Evolutionary conservation across 2,888 invertebrate genomes (phyloP).

Genomic region (Pseudeuparius sepicola): DNA sequence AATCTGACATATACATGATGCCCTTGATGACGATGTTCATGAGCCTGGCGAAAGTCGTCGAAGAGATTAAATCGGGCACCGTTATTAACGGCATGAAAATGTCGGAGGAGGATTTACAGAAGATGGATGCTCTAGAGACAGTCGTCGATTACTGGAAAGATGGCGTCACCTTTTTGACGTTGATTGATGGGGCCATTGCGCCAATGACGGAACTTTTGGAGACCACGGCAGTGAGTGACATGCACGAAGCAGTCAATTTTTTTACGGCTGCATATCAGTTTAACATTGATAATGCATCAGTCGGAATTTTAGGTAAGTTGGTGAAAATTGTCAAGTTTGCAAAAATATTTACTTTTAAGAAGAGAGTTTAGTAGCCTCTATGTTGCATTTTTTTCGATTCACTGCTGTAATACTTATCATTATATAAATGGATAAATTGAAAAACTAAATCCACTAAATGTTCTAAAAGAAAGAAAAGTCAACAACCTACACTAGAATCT

Average conservation of each 20-base stretch:
- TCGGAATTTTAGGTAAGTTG: conserved; percentile 49
- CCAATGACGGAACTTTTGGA: conserved; percentile 64
- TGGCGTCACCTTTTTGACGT: conserved; percentile 29
- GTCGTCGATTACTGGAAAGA: conserved; percentile 63
- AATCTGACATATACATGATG: conserved; percentile 20
- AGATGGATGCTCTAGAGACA: conserved; percentile 38
- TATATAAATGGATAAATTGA: no score
- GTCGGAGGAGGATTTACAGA: conserved; percentile 31
- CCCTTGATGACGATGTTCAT: conserved; percentile 21
- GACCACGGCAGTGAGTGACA: conserved; percentile 66
- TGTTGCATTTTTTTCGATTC: no score
- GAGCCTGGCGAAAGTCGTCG: conserved; percentile 17
- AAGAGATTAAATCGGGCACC: conserved; percentile 13
- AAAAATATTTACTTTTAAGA: no score
- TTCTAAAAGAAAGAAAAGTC: no score
- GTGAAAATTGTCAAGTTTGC: no score
- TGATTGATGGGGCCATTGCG: conserved; percentile 42
- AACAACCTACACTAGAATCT: no score
- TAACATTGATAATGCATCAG: conserved; percentile 60
- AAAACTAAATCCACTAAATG: no score
- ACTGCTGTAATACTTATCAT: no score
- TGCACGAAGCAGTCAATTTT: conserved; percentile 81
- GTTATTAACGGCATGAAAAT: no score
- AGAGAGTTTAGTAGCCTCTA: no score
- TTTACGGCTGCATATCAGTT: conserved; percentile 74